Base-by-base conservation (phyloP, 2,113 vertebrate genomes). In the Gyps fulvus region DNA sequence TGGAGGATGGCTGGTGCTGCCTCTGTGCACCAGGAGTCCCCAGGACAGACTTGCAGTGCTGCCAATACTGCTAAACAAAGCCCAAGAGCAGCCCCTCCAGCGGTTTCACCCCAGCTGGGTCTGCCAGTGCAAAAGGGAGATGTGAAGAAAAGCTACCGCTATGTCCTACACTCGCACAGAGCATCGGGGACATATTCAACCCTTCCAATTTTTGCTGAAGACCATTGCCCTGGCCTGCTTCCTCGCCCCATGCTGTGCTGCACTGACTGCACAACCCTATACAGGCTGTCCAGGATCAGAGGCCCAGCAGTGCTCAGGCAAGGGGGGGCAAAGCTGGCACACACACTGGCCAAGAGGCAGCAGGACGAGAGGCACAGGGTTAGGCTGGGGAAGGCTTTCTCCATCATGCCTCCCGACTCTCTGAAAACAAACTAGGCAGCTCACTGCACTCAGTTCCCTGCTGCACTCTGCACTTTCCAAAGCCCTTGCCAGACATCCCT, bases 231-330 rank as follows among this genome's bases (percentile, higher is more conserved):
- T 38, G 18, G 43, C 61, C 55, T 5, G 4, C 65, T 69, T 31
- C 66, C n/a, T 69, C 4, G 0, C 19, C 34, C 34, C 36, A 32
- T 1, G 0, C 43, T 0, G 0, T 36, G 27, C 63, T 40, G 32
- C 8, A 3, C 76, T 7, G 66, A 3, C 76, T 7, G 66, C 11
- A 32, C 47, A 89, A 40, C 61, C 49, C 38, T 25, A 17, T 16
- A 54, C 52, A 54, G 26, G 16, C 52, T 54, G 25, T 34, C 25
- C 1, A 1, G 55, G 50, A 26, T 52, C 21, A 29, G 16, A 11
- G 32, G 18, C 59, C 31, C 21, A 21, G 47, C 27, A 77, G 58
- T 0, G 3, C 43, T 22, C 8, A 10, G 74, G 52, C 34, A 47
- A 52, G 5, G 10, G 2, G 4, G 16, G 11, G 5, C 21, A 83